Evolutionary conservation across 1,140 invertebrate species (phyloP).

Genomic region (Nebria ingens): DNA sequence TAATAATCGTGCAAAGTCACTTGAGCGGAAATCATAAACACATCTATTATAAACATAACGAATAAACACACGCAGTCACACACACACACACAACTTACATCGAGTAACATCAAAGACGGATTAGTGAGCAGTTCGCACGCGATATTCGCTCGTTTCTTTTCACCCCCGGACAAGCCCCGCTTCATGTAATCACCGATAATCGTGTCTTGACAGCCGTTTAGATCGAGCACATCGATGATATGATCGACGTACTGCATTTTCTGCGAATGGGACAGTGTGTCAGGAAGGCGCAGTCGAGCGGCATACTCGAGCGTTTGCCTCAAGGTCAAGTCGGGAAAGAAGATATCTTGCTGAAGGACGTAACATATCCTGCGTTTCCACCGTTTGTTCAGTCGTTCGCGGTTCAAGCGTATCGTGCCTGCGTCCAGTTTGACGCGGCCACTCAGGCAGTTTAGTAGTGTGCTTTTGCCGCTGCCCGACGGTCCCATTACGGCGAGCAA

Average conservation of each 20-base stretch:
- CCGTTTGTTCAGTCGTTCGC: conserved; percentile 63
- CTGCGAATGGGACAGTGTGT: conserved; percentile 58
- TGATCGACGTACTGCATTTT: conserved; percentile 72
- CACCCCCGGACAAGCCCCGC: conserved; percentile 72
- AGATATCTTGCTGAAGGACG: conserved; percentile 76
- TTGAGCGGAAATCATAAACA: not conserved
- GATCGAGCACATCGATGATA: conserved; percentile 67
- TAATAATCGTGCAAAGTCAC: too few species aligned
- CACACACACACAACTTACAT: conserved; percentile 56
- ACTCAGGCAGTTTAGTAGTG: conserved; percentile 63
- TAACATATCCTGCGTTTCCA: conserved; percentile 71
- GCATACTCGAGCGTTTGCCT: conserved; percentile 69
- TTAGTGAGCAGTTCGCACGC: conserved; percentile 79
- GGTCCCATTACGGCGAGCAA: conserved; percentile 76
- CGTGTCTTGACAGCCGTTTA: conserved; percentile 67
- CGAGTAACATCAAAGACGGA: conserved; percentile 71
- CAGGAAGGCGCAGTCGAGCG: conserved; percentile 61
- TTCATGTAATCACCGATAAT: conserved; percentile 72
- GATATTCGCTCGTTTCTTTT: conserved; percentile 79
- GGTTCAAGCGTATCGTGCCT: conserved; percentile 64
- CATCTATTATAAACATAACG: not conserved
- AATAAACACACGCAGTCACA: not conserved
- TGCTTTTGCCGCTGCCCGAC: conserved; percentile 73
- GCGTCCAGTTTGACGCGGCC: conserved; percentile 55
- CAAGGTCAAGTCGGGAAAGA: conserved; percentile 71